These are phyloP conservation scores for Pectinophora gossypiella DNA, from an alignment of 1,140 invertebrate genomes.

Conservation along the genomic window DNA sequence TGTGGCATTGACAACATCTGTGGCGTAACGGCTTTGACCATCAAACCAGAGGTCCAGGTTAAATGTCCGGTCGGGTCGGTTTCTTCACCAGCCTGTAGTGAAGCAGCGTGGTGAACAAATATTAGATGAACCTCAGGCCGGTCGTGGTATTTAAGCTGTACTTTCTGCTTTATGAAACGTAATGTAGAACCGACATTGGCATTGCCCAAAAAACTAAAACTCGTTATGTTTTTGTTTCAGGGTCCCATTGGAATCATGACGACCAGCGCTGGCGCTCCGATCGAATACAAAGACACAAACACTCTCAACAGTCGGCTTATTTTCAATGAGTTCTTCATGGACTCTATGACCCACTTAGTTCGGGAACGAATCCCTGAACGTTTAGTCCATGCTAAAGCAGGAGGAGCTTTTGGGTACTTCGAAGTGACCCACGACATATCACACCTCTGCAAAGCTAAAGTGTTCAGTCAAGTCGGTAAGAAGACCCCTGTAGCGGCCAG, in stretches of 20 bases:
- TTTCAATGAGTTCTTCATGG: slow-evolving; percentile 90
- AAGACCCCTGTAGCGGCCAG: slow-evolving; percentile 82
- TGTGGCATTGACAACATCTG: too few relatives aligned
- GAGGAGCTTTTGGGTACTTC: slow-evolving; percentile 96
- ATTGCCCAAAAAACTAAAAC: too few relatives aligned
- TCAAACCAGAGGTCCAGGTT: too few relatives aligned
- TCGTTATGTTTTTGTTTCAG: slow-evolving; percentile 76
- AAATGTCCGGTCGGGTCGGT: too few relatives aligned
- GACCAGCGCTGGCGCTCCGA: slow-evolving; percentile 88
- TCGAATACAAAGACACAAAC: slow-evolving; percentile 80
- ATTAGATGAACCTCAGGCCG: too few relatives aligned
- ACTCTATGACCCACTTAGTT: slow-evolving; percentile 93
- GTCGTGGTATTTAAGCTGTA: too few relatives aligned
- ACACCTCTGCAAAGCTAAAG: slow-evolving; percentile 88
- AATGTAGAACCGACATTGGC: too few relatives aligned
- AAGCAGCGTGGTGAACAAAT: too few relatives aligned
- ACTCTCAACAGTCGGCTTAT: slow-evolving; percentile 75
- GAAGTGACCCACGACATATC: slow-evolving; percentile 95
- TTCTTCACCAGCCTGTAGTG: too few relatives aligned
- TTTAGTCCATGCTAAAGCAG: slow-evolving; percentile 96
- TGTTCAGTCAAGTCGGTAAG: slow-evolving; percentile 91
- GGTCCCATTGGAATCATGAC: slow-evolving; percentile 88
- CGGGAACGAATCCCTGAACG: slow-evolving; percentile 96
- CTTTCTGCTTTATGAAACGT: too few relatives aligned
- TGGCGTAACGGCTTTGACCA: too few relatives aligned